phyloP scores from a whole-genome alignment of 1,140 invertebrate species.

The Latrodectus geometricus region DNA sequence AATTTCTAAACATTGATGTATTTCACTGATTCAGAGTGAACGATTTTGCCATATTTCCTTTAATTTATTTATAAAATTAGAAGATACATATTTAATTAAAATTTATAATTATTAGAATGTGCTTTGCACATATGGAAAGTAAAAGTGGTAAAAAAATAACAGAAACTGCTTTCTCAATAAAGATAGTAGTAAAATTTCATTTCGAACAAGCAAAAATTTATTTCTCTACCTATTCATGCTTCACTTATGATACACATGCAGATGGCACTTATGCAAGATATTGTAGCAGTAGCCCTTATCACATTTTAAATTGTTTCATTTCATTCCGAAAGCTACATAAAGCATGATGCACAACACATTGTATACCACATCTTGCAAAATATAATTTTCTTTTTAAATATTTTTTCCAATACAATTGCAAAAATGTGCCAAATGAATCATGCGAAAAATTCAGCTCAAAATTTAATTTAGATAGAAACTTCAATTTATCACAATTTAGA shows the following conservation, averaged over 20 bases:
- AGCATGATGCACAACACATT: conserved; percentile 33
- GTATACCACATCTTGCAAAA: background rate
- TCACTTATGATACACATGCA: conserved; percentile 41
- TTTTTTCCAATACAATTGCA: background rate
- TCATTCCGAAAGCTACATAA: conserved; percentile 42
- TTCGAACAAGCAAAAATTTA: conserved; percentile 22
- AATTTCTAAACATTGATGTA: too few relatives aligned
- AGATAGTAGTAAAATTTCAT: too few relatives aligned
- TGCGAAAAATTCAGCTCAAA: background rate
- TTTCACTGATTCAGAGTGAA: too few relatives aligned
- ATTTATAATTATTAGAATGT: too few relatives aligned
- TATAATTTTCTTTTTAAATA: background rate
- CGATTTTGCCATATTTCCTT: too few relatives aligned
- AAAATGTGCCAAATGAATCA: background rate
- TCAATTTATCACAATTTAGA: background rate
- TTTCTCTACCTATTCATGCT: conserved; percentile 42
- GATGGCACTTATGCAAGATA: conserved; percentile 34
- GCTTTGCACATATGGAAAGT: too few relatives aligned
- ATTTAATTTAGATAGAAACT: background rate
- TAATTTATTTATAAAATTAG: too few relatives aligned
- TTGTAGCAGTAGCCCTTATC: conserved; percentile 26
- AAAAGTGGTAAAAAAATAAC: too few relatives aligned
- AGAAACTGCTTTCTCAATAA: too few relatives aligned
- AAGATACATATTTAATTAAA: too few relatives aligned
- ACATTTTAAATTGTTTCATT: conserved; percentile 11